phyloP scores from a whole-genome alignment of 2,113 vertebrate species.

The Cryptotis parvus region DNA sequence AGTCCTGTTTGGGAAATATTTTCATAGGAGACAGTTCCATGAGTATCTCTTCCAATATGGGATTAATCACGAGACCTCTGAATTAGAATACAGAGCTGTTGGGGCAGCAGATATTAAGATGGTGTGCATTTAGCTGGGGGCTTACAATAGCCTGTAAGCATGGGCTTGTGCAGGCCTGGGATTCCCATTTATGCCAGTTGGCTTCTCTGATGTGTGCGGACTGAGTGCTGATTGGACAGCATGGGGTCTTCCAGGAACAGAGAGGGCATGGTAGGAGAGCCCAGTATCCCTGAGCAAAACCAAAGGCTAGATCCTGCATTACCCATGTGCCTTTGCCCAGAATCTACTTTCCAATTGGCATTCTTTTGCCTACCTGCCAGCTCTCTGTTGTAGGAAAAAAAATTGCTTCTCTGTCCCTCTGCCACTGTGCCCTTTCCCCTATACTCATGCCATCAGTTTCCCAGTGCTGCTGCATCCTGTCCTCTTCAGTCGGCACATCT shows the following conservation, averaged over 20 bases:
- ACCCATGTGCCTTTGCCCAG: neutral
- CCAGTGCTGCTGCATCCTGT: neutral
- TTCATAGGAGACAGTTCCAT: slow-evolving; percentile 28
- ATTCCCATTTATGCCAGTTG: slow-evolving; percentile 7
- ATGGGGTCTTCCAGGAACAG: neutral
- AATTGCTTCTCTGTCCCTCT: neutral
- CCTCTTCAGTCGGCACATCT: neutral
- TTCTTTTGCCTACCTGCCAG: neutral
- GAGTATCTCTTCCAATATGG: slow-evolving; percentile 22
- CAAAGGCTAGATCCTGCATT: neutral
- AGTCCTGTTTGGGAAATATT: slow-evolving; percentile 27
- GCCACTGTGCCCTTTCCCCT: neutral
- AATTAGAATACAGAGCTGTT: slow-evolving; percentile 3
- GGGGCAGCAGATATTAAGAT: neutral
- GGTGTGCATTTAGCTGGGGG: neutral
- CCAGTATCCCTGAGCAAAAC: neutral
- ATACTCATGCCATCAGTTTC: neutral
- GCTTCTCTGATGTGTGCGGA: slow-evolving; percentile 4
- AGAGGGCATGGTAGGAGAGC: neutral
- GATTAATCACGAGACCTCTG: slow-evolving; percentile 41
- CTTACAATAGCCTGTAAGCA: neutral
- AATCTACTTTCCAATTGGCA: neutral
- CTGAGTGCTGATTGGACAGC: neutral
- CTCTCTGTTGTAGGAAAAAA: neutral
- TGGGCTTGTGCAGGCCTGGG: neutral